A percentile compares a stretch with the other conserved stretches of the same genome.
These are phyloP conservation scores for Myripristis jacobus DNA, from an alignment of 2,797 vertebrate genomes.

Conservation along the genomic window DNA sequence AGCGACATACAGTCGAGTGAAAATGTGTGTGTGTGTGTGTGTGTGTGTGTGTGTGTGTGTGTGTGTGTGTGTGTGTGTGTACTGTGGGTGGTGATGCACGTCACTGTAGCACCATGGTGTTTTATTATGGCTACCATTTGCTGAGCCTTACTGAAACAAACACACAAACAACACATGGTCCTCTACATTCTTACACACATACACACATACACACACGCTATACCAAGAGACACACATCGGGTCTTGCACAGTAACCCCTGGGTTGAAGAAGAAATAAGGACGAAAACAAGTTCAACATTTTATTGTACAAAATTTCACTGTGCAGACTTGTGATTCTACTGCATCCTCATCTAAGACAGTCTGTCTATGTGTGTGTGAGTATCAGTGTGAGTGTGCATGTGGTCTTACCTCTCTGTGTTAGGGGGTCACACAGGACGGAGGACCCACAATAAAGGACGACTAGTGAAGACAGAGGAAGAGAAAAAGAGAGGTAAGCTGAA, in stretches of 20 bases:
- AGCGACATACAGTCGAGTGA: conserved; percentile 30
- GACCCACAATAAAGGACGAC: conserved; percentile 63
- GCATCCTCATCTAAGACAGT: not conserved
- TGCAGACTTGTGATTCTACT: not conserved
- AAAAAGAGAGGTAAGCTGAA: conserved; percentile 48
- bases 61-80: too few species aligned
- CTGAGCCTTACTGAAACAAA: conserved; percentile 71
- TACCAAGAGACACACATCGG: not conserved
- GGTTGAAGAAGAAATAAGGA: conserved; percentile 1
- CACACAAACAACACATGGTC: conserved; percentile 36
- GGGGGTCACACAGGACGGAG: conserved; percentile 70
- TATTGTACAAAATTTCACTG: not conserved
- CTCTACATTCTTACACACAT: conserved; percentile 27
- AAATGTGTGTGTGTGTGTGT: conserved; percentile 13
- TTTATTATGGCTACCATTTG: conserved; percentile 70
- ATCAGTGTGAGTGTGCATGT: conserved; percentile 31
- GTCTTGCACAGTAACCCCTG: not conserved
- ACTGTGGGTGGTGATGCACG: conserved; percentile 45
- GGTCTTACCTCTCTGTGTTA: conserved; percentile 75
- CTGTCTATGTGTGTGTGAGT: conserved; percentile 25
- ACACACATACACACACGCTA: conserved; percentile 52
- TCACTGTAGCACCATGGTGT: conserved; percentile 61
- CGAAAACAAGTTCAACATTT: not conserved
- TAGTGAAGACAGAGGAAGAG: conserved; percentile 58
- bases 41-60: too few species aligned